Evolutionary conservation across 2,113 vertebrate species (phyloP), one percentile per base, ranked within the genome.

Genomic region (Cyanistes caeruleus): DNA sequence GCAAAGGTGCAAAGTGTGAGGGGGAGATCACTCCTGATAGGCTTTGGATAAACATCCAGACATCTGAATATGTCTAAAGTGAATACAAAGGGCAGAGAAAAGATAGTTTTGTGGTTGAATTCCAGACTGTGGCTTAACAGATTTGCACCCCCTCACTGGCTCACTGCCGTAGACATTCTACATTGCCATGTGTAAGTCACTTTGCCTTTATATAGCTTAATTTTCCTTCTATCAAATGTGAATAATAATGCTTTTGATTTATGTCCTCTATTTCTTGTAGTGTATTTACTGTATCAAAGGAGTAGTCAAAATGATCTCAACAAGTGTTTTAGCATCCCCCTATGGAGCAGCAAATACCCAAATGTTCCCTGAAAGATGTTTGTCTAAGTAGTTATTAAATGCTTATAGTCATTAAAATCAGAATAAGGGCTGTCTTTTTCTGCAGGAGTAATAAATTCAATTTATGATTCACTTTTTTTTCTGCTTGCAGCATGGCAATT

Each of bases 341-440:
- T 56, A 72, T 53, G 49, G 37, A 94, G 46, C n/a, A 93, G 28
- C 23, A 92, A 94, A 74, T 81, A 84, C 10, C 10, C 46, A 80
- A 89, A 90, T n/a, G 46, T 8, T 70, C 43, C 51, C 63, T 76
- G 67, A 82, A 79, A 91, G 64, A 46, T 90, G 33, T 81, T 94
- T 91, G 37, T 74, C 20, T 87, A 92, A 60, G 30, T 63, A 77
- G 43, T 72, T 69, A 86, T 78, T 95, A 90, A 92, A 90, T 70
- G 49, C 22, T 70, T 70, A 49, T 28, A 77, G 35, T 67, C 39
- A 77, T 83, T 92, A 87, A 93, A 92, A 92, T 89, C 27, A 83
- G 41, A 88, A 56, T 59, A 89, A 77, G 21, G 30, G 51, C 22
- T 90, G 25, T 69, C 31, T 83, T 85, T 80, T 83, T 80, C 56